phyloP scores from a whole-genome alignment of 2,113 vertebrate species.

The Ardeotis arabs region DNA sequence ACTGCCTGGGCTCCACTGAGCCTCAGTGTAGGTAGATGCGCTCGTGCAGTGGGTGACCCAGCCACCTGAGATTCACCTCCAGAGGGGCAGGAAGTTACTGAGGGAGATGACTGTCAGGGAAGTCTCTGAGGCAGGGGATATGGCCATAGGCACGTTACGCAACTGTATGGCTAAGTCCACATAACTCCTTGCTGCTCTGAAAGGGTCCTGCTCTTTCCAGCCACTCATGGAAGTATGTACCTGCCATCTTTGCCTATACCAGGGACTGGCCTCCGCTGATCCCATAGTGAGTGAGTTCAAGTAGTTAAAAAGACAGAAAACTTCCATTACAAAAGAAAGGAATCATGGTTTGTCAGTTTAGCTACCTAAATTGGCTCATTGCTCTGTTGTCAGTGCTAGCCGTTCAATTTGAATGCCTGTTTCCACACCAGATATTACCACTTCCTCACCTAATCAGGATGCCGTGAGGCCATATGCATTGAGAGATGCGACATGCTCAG shows the following conservation, averaged over 20 bases:
- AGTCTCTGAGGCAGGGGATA: not conserved
- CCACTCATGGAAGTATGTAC: not conserved
- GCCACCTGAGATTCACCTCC: rapidly evolving
- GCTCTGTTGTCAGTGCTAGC: not conserved
- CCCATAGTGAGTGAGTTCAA: not conserved
- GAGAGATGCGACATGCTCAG: not conserved
- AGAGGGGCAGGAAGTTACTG: rapidly evolving
- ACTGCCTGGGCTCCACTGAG: not conserved
- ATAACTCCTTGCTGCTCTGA: not conserved
- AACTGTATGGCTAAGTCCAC: not conserved
- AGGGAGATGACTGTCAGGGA: not conserved
- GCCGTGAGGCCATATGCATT: rapidly evolving
- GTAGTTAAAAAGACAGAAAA: not conserved
- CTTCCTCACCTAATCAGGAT: not conserved
- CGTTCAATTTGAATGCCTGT: not conserved
- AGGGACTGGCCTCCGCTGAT: rapidly evolving
- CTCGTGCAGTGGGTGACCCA: no score
- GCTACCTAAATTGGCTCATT: not conserved
- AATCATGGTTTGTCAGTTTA: not conserved
- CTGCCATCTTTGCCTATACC: not conserved
- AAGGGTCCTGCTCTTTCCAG: not conserved
- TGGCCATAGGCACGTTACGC: not conserved
- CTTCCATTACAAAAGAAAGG: not conserved
- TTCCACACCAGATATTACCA: not conserved
- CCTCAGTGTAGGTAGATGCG: not conserved